phyloP scores from a whole-genome alignment of 2,113 vertebrate species.

The Malurus alboscapulatus region DNA sequence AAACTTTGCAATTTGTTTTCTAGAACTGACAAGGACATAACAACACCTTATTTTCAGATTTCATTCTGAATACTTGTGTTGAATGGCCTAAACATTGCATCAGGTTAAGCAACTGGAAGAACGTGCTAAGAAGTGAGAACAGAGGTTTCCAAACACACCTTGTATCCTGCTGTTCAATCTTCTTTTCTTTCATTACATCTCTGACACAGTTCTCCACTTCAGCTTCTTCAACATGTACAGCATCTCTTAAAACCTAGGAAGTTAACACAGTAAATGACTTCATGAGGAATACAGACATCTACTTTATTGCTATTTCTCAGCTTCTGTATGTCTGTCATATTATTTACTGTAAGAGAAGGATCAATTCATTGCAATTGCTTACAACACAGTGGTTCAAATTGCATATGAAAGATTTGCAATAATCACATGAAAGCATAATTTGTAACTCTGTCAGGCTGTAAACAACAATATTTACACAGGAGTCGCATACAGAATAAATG shows the following conservation, averaged over 20 bases:
- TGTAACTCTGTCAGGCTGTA: neutral
- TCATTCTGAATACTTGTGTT: neutral
- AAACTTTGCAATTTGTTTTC: neutral
- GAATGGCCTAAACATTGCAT: neutral
- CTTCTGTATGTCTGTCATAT: neutral
- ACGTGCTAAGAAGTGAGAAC: neutral
- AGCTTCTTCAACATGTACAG: conserved; percentile 70
- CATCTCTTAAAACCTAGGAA: conserved; percentile 82
- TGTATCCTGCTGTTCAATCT: conserved; percentile 78
- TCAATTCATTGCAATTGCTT: neutral
- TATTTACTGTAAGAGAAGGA: neutral
- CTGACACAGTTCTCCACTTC: conserved; percentile 77
- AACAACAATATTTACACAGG: neutral
- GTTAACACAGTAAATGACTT: neutral
- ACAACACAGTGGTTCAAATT: neutral
- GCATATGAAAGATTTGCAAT: neutral
- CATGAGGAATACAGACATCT: neutral
- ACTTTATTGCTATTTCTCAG: neutral
- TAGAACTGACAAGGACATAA: neutral
- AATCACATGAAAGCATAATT: neutral
- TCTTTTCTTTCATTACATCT: conserved; percentile 87
- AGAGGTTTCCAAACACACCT: conserved; percentile 69
- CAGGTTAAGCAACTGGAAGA: neutral
- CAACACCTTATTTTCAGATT: neutral
- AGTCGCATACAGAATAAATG: neutral